These are phyloP conservation scores for Aleiodes sp. DNA, from an alignment of 1,140 invertebrate species.

Conservation along the genomic window DNA sequence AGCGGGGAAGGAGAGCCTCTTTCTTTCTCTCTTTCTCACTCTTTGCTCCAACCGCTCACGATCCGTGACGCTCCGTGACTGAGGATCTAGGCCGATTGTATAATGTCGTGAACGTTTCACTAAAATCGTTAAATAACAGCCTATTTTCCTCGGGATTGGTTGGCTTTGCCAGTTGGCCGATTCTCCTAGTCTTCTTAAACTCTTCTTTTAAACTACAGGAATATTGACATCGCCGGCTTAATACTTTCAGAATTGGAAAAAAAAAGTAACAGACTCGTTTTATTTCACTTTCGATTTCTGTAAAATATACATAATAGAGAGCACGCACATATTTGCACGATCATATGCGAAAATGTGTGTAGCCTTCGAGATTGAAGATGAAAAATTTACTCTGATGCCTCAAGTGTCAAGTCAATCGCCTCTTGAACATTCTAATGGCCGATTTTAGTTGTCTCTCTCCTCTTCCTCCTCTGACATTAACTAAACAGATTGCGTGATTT, in stretches of 20 bases:
- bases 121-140: constrained; percentile 66
- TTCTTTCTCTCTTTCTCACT: constrained; percentile 36
- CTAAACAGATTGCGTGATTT: too few relatives aligned
- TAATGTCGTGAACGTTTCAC: constrained; percentile 65
- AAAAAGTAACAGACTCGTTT: too few relatives aligned
- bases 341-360: too few relatives aligned
- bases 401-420: too few relatives aligned
- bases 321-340: too few relatives aligned
- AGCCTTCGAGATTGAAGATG: too few relatives aligned
- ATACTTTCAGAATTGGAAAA: too few relatives aligned
- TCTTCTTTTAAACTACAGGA: neutral
- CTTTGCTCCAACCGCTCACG: constrained; percentile 51
- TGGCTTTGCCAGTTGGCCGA: neutral
- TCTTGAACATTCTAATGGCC: too few relatives aligned
- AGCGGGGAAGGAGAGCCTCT: neutral
- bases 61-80: constrained; percentile 65
- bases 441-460: too few relatives aligned
- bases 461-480: too few relatives aligned
- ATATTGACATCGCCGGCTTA: too few relatives aligned
- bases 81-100: constrained; percentile 66
- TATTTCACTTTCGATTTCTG: neutral
- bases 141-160: constrained; percentile 40
- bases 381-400: too few relatives aligned
- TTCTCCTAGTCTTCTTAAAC: neutral
- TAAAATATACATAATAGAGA: neutral